phyloP scores from a whole-genome alignment of 2,797 vertebrate species.

The Lithobates pipiens region DNA sequence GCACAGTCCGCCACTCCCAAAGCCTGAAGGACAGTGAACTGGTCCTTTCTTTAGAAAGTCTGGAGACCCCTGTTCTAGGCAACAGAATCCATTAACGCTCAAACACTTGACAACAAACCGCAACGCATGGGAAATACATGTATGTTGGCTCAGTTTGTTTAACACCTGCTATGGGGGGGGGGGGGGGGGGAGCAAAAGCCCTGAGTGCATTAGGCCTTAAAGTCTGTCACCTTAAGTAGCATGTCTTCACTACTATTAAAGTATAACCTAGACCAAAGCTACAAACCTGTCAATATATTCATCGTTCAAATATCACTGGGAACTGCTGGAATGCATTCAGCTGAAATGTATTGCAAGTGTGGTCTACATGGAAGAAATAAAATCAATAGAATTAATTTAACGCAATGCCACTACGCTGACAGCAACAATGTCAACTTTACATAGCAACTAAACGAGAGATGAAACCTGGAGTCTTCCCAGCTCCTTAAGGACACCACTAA shows the following conservation, averaged over 20 bases:
- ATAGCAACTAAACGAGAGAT: slow-evolving; percentile 8
- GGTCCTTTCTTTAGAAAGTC: too few relatives aligned
- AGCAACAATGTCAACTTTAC: slow-evolving; percentile 9
- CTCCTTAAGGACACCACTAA: not conserved
- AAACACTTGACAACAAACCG: too few relatives aligned
- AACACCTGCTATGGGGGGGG: too few relatives aligned
- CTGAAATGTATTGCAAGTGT: slow-evolving; percentile 1
- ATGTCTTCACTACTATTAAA: not conserved
- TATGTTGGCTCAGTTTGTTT: too few relatives aligned
- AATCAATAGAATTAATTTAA: slow-evolving; percentile 43
- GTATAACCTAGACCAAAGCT: not conserved
- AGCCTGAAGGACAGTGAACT: too few relatives aligned
- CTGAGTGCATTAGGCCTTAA: too few relatives aligned
- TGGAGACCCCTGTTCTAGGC: too few relatives aligned
- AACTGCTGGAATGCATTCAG: not conserved
- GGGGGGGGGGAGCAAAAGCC: too few relatives aligned
- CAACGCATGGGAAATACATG: too few relatives aligned
- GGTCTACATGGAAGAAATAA: slow-evolving; percentile 1
- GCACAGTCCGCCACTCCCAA: too few relatives aligned
- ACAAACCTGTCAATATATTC: not conserved
- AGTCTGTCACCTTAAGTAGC: too few relatives aligned
- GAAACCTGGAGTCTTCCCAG: slow-evolving; percentile 4
- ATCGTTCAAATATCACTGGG: not conserved
- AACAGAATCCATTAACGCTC: too few relatives aligned
- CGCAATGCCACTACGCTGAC: not conserved